These are phyloP conservation scores for Agrypnia vestita DNA, from an alignment of 1,140 invertebrate species.

Conservation along the genomic window DNA sequence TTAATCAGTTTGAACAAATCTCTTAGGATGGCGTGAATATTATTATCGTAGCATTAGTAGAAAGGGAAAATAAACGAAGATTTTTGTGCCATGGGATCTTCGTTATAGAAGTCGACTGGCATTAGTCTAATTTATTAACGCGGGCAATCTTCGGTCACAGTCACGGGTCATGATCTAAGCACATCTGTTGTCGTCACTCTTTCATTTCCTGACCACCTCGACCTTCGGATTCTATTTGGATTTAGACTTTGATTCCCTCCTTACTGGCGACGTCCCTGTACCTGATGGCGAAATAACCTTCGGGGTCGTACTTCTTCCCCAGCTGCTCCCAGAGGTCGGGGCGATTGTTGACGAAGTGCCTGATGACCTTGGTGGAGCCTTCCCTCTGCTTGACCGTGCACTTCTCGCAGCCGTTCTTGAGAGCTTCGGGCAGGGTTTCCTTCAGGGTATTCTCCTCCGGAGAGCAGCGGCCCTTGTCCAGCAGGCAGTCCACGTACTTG, in stretches of 20 bases:
- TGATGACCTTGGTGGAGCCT: slow-evolving; percentile 76
- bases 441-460: slow-evolving; percentile 82
- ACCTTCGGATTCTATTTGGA: neutral
- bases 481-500: slow-evolving; percentile 81
- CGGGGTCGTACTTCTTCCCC: slow-evolving; percentile 78
- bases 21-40: neutral
- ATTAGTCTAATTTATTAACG: neutral
- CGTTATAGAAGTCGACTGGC: neutral
- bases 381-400: slow-evolving; percentile 78
- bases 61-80: neutral
- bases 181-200: too few species aligned
- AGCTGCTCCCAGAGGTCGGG: slow-evolving; percentile 77
- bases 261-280: slow-evolving; percentile 70
- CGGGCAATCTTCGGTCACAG: too few species aligned
- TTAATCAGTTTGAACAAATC: neutral
- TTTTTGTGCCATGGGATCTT: neutral
- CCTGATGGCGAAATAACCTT: slow-evolving; percentile 75
- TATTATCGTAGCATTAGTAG: neutral
- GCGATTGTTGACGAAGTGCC: slow-evolving; percentile 75
- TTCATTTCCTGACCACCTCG: too few species aligned
- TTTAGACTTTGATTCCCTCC: slow-evolving; percentile 36
- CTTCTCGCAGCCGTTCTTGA: slow-evolving; percentile 79
- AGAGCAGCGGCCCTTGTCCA: slow-evolving; percentile 81
- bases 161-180: too few species aligned
- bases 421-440: slow-evolving; percentile 79